phyloP scores from a whole-genome alignment of 2,888 invertebrate species.

The Drosophila gaucha region DNA sequence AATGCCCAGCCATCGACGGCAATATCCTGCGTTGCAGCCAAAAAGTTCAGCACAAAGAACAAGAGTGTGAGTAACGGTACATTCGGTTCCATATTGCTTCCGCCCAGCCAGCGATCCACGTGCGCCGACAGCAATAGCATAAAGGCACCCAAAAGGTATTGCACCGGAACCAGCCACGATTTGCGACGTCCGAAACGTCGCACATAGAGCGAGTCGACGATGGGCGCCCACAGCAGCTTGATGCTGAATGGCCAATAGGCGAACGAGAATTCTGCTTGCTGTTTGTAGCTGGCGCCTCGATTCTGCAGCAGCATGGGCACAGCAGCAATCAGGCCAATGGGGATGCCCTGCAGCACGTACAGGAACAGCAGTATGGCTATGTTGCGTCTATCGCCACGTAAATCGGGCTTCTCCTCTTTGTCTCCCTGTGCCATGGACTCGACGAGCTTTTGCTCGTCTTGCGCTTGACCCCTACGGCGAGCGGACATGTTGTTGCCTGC shows the following conservation, averaged over 20 bases:
- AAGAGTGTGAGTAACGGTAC: conserved; percentile 92
- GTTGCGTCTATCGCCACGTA: conserved; percentile 91
- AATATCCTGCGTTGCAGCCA: conserved; percentile 99
- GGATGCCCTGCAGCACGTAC: conserved; percentile 97
- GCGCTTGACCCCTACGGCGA: conserved; percentile 40
- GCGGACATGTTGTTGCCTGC: conserved; percentile 35
- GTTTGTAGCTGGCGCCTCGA: conserved; percentile 95
- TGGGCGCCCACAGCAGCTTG: conserved; percentile 98
- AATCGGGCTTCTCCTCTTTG: conserved; percentile 83
- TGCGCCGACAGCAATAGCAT: conserved; percentile 94
- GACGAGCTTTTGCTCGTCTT: conserved; percentile 21
- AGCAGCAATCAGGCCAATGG: conserved; percentile 96
- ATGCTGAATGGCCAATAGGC: conserved; percentile 96
- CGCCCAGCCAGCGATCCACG: conserved; percentile 92
- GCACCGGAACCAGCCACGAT: conserved; percentile 97
- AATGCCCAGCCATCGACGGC: conserved; percentile 99
- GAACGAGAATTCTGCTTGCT: conserved; percentile 97
- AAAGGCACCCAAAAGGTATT: conserved; percentile 94
- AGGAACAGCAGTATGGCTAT: conserved; percentile 95
- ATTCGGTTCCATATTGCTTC: conserved; percentile 86
- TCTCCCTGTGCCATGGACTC: conserved; percentile 44
- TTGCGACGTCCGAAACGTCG: conserved; percentile 95
- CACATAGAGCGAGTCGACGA: conserved; percentile 96
- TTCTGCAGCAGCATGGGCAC: conserved; percentile 98
- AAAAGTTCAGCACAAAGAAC: conserved; percentile 96